These are phyloP conservation scores for Typhlomys cinereus DNA, from an alignment of 2,113 vertebrate species.

Conservation along the genomic window DNA sequence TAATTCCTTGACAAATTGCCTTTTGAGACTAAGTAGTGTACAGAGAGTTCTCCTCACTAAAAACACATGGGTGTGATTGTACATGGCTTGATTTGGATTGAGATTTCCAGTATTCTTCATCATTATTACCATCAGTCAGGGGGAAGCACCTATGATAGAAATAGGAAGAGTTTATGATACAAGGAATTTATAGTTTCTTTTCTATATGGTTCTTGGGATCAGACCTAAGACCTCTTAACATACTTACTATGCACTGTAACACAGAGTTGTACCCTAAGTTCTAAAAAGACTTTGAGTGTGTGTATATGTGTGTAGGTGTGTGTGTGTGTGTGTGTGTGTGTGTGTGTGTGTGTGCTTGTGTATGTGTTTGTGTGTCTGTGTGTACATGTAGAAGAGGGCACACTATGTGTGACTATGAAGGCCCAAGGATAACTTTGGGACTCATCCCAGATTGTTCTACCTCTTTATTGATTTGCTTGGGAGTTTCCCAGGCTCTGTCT, in stretches of 20 bases:
- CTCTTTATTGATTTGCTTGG: too few relatives aligned
- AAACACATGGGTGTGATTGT: not conserved
- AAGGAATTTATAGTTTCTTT: not conserved
- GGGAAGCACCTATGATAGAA: not conserved
- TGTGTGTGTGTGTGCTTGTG: too few relatives aligned
- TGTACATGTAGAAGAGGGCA: too few relatives aligned
- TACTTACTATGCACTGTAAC: too few relatives aligned
- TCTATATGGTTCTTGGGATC: not conserved
- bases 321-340: too few relatives aligned
- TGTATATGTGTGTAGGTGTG: too few relatives aligned
- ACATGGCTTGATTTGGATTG: not conserved
- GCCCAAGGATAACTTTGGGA: too few relatives aligned
- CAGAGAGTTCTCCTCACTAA: not conserved
- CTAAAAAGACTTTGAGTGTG: not conserved
- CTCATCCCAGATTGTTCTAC: too few relatives aligned
- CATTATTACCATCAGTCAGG: not conserved
- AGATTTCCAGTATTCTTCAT: not conserved
- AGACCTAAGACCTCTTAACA: rapidly evolving
- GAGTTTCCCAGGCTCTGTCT: too few relatives aligned
- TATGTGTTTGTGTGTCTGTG: too few relatives aligned
- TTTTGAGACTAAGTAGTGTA: not conserved
- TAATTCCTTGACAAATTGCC: not conserved
- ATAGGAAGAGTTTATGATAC: not conserved
- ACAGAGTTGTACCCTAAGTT: not conserved
- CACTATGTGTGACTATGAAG: too few relatives aligned